Percentiles rank a stretch among this genome's conserved stretches.
Conservation (phyloP, 2,888 invertebrate genomes). For the Melinaea menophilus region DNA sequence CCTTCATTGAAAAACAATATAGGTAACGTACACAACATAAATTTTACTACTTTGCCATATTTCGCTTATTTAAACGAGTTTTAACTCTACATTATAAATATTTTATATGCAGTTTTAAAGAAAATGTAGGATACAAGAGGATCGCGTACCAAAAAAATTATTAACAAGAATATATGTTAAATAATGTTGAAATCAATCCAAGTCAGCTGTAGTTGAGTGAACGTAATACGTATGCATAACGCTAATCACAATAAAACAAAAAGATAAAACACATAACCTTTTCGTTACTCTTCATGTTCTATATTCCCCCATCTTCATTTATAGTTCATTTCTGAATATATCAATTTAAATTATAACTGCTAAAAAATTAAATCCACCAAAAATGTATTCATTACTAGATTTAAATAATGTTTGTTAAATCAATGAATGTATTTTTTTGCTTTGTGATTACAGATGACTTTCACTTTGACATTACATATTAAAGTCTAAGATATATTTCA, state of each 20-base stretch:
- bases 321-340: too few species aligned
- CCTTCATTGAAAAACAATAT: conserved; percentile 50
- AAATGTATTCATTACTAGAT: too few species aligned
- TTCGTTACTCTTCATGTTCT: too few species aligned
- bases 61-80: conserved; percentile 64
- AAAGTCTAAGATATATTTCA: too few species aligned
- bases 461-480: too few species aligned
- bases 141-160: not conserved
- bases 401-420: too few species aligned
- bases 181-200: conserved; percentile 44
- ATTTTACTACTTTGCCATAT: conserved; percentile 69
- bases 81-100: conserved; percentile 42
- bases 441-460: too few species aligned
- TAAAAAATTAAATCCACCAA: too few species aligned
- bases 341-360: too few species aligned
- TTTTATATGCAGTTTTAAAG: conserved; percentile 38
- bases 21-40: conserved; percentile 56
- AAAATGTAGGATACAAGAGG: conserved; percentile 16
- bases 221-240: conserved; percentile 40
- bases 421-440: too few species aligned
- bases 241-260: conserved; percentile 32
- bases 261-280: conserved; percentile 16
- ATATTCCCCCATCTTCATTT: too few species aligned
- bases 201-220: conserved; percentile 38
- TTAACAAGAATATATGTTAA: conserved; percentile 18